phyloP scores from a whole-genome alignment of 2,113 vertebrate genomes.

The Machaerirhynchus nigripectus region DNA sequence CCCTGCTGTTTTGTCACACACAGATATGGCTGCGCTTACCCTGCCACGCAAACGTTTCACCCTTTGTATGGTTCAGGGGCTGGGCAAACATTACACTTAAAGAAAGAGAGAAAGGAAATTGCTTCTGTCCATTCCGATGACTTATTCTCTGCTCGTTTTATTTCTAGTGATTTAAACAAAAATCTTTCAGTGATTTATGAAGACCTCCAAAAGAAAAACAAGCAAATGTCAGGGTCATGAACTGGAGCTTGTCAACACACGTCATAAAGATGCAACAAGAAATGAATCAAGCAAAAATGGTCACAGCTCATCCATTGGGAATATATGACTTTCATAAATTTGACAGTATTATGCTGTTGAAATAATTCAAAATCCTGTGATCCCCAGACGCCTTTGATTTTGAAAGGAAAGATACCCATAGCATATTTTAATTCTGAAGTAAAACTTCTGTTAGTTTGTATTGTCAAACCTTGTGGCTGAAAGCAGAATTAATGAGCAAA shows the following conservation, averaged over 20 bases:
- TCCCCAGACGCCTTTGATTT: neutral
- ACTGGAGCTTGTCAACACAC: constrained; percentile 24
- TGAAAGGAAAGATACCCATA: neutral
- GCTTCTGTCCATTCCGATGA: constrained; percentile 13
- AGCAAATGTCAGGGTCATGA: constrained; percentile 58
- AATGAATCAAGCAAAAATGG: neutral
- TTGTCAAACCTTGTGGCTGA: neutral
- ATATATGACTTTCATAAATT: neutral
- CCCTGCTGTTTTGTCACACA: neutral
- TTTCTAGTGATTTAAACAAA: constrained; percentile 10
- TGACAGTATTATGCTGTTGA: neutral
- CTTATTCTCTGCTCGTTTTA: constrained; percentile 4
- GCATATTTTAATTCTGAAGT: neutral
- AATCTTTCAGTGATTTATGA: neutral
- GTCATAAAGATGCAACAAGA: neutral
- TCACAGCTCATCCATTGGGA: neutral
- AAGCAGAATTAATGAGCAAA: neutral
- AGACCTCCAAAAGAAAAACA: constrained; percentile 39
- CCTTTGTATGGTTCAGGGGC: neutral
- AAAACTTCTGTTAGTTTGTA: neutral
- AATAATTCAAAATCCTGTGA: neutral
- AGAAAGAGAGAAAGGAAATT: constrained; percentile 20
- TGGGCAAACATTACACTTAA: neutral
- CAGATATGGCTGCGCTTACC: neutral
- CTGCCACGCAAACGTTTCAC: neutral